Conservation (phyloP, 1,140 invertebrate genomes). For the Lithobius niger region DNA sequence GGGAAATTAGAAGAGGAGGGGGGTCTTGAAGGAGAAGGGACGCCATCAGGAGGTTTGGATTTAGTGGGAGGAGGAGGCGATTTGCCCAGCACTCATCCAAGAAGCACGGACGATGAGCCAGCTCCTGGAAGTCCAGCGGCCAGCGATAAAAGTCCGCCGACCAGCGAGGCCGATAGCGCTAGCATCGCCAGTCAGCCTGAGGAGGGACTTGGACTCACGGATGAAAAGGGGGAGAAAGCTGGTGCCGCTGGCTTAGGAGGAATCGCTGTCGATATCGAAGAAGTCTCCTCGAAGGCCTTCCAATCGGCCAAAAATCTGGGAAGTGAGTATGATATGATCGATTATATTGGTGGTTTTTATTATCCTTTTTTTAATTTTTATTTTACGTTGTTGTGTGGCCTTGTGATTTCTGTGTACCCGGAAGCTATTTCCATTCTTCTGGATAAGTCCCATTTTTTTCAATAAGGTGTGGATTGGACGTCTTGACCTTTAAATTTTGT, state of each 20-base stretch:
- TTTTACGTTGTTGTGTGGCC: too few species aligned
- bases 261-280: constrained; percentile 25
- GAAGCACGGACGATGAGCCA: constrained; percentile 7
- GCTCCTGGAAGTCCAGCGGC: neutral
- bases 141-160: constrained; percentile 10
- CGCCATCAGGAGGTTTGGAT: neutral
- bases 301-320: constrained; percentile 76
- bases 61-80: neutral
- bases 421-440: too few species aligned
- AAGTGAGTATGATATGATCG: too few species aligned
- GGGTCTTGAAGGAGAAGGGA: constrained; percentile 3
- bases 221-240: neutral
- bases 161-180: constrained; percentile 5
- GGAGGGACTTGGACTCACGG: neutral
- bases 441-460: too few species aligned
- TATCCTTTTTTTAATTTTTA: too few species aligned
- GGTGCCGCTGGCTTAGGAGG: neutral
- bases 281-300: constrained; percentile 76
- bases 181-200: constrained; percentile 5
- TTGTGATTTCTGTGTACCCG: too few species aligned
- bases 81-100: neutral
- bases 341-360: too few species aligned
- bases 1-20: constrained; percentile 25
- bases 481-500: too few species aligned
- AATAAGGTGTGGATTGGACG: too few species aligned